Evolutionary conservation across 2,113 vertebrate species (phyloP), one percentile per base, ranked within the genome.

Genomic region (Podarcis cretensis): DNA sequence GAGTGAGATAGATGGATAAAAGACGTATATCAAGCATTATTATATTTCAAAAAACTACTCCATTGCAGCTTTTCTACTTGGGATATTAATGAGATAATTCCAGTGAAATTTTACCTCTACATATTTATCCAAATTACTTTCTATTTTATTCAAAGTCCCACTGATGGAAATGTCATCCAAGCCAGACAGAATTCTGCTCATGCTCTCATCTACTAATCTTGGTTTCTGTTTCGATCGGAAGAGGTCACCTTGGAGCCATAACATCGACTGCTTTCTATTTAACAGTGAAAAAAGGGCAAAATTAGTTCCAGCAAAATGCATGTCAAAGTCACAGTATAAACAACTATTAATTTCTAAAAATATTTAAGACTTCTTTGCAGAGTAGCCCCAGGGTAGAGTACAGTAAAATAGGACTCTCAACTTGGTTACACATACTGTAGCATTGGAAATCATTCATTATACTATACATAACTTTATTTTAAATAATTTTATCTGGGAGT

Each of bases 231-330:
- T 97, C 25, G 98, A 96, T 80, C 93, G 96, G 77, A 96, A 96
- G 82, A 97, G 92, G 89, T 99, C 98, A 76, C 99, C 98, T 89
- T 98, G 97, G 83, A 97, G 91, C 98, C 99, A 99, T 74, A 99
- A 91, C 2, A 94, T 94, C 0, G 97, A 88, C 94, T 99, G 99
- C 87, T 98, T 99, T 95, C 99, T 99, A 96, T 81, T 88, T 87
- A 95, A 90, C 16, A 92, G 5, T 84, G 81, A 91, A 13, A 1
- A 43, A 91, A 87, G 88, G 48, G n/a, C 54, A 85, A 23, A 76
- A 73, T 59, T 89, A 37, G 3, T 6, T 81, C 68, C 18, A 92
- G 40, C 4, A 83, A 1, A 66, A 65, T 77, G 3, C 82, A 21
- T 25, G 75, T 6, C 37, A 63, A 75, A 89, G 40, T 0, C 1